Evolutionary conservation across 1,140 invertebrate species (phyloP), one percentile per base, ranked within the genome.

Genomic region (Helicoverpa armigera): DNA sequence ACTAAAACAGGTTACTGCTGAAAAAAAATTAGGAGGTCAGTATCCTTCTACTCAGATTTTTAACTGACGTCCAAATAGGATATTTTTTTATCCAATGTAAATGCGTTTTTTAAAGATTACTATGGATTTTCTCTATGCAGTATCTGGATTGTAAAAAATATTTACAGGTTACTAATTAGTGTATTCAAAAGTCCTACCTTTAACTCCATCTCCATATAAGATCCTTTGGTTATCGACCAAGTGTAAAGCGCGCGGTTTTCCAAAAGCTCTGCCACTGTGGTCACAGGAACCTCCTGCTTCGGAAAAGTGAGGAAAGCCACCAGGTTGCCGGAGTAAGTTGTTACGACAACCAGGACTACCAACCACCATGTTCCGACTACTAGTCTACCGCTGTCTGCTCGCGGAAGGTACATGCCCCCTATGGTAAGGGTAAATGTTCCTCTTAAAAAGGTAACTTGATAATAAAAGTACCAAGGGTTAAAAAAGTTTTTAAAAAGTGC

Each of bases 251-350:
- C 93, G 58, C 95, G 95, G 67, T 96, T 96, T 0, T 94, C 93
- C 16, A 98, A 83, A 1, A 99, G 89, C 86, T 98, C 97, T 9
- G 96, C 95, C 0, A 98, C 90, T 0, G 96, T 97, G 5, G 97
- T 96, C 0, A 99, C 96, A 0, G 97, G 96, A 7, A 96, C 96
- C 87, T 98, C 97, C 87, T 98, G 97, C 90, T 97, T 97, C 0
- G 98, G 98, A 90, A 99, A 99, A 0, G 98, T 99, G 10, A 99
- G 95, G 89, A 98, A 98, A 4, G 98, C 98, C 0, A 99, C 98
- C 31, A 99, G 95, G 93, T 98, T 99, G 7, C 98, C 98, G 54
- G 98, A 98, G 93, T 99, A 99, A 0, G 98, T 98, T 2, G 98
- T 98, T 0, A 98, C 97, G 0, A 99, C 95, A 0, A 99, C 97